Base-by-base conservation (phyloP, 2,888 invertebrate genomes). In the Eledone cirrhosa region DNA sequence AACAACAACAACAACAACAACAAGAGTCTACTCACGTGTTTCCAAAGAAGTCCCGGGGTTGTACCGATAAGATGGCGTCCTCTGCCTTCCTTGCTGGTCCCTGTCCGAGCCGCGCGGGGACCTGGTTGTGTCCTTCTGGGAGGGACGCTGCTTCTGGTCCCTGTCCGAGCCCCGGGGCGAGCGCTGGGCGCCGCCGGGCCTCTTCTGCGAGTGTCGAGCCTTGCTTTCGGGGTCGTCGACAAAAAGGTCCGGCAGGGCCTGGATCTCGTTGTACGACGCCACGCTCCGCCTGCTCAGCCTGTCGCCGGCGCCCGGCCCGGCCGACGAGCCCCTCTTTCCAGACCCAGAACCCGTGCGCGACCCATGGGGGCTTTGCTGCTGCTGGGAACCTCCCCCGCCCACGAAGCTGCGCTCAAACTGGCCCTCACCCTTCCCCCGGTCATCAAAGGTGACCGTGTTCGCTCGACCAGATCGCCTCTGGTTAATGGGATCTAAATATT, bases 391-490 rank as follows among this genome's bases (percentile, higher is more conserved):
- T 8, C 72, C 33, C 31, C 33, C 24, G 11, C 3, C 11, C n/a
- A n/a, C n/a, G 11, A 41, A 41, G 41, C 3, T 41, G 5, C 3
- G 1, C 11, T 41, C 41, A 41, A 41, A 41, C 8, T 41, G 41
- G 11, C 41, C n/a, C n/a, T n/a, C n/a, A n/a, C n/a, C n/a, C n/a
- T 41, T 41, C 8, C 8, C 11, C 31, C n/a, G 14, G 72, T 72
- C n/a, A 22, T 72, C 72, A 72, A 72, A 72, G n/a, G 72, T 72
- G 13, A 72, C 72, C 1, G 33, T 72, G 72, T 41, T 72, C 19
- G 31, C 11, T 13, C 41, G 31, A 31, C 72, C 72, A 72, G 14
- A 3, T 0, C 72, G 72, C 22, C 72, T 22, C 16, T 31, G 31
- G 41, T 31, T 72, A 3, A 72, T 31, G 29, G 72, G 72, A 31